These are phyloP conservation scores for Drosophila bocki DNA, from an alignment of 1,140 invertebrate species.

Conservation along the genomic window DNA sequence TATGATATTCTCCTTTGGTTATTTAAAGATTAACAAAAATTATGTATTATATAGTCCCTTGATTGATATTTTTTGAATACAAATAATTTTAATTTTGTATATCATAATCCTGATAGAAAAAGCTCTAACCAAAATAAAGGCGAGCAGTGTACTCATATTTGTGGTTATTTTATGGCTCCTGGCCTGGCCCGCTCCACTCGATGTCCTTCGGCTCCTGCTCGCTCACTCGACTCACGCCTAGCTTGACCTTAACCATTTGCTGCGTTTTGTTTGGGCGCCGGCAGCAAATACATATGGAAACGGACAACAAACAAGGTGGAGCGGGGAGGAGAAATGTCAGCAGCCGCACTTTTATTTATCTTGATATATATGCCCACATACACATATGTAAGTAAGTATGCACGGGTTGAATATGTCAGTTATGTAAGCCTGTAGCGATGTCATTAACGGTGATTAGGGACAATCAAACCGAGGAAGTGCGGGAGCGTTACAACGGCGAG, in stretches of 20 bases:
- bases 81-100: no score
- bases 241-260: conserved; percentile 72
- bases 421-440: conserved; percentile 34
- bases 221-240: conserved; percentile 18
- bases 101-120: no score
- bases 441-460: conserved; percentile 57
- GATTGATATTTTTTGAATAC: no score
- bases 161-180: conserved; percentile 36
- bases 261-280: conserved; percentile 51
- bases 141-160: conserved; percentile 31
- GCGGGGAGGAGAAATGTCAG: conserved; percentile 37
- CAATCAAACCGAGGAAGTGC: conserved; percentile 22
- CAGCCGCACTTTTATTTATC: conserved; percentile 40
- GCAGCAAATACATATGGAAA: conserved; percentile 37
- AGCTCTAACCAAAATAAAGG: neutral
- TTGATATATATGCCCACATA: conserved; percentile 25
- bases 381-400: neutral
- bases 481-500: neutral
- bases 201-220: conserved; percentile 6
- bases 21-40: no score
- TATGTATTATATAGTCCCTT: no score
- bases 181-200: conserved; percentile 6
- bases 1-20: no score
- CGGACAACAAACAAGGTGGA: conserved; percentile 13
- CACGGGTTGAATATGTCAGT: conserved; percentile 17